These are phyloP conservation scores for Bicyclus anynana DNA, from an alignment of 1,140 invertebrate genomes.

Conservation along the genomic window DNA sequence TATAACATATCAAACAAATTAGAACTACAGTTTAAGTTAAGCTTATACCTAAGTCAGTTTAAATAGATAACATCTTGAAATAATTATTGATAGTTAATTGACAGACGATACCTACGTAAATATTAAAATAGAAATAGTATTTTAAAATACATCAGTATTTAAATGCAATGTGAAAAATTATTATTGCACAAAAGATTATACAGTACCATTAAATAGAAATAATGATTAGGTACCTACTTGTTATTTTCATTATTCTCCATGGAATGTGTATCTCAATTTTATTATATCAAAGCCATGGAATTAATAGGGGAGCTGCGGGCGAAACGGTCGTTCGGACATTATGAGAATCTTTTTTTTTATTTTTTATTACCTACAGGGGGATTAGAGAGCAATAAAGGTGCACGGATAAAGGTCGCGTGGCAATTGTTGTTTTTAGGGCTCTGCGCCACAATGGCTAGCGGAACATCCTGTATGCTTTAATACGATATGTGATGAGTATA, in stretches of 20 bases:
- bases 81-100: too few relatives aligned
- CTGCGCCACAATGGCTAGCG: not conserved
- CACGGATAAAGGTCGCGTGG: constrained; percentile 19
- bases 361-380: constrained; percentile 26
- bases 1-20: too few relatives aligned
- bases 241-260: not conserved
- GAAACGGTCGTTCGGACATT: constrained; percentile 27
- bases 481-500: not conserved
- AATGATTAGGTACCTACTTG: too few relatives aligned
- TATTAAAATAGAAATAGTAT: too few relatives aligned
- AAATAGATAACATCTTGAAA: too few relatives aligned
- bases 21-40: too few relatives aligned
- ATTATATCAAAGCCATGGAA: constrained; percentile 20
- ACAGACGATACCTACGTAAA: too few relatives aligned
- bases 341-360: constrained; percentile 25
- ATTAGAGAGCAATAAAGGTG: constrained; percentile 10
- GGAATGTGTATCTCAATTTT: not conserved
- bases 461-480: not conserved
- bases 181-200: too few relatives aligned
- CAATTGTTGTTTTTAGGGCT: constrained; percentile 12
- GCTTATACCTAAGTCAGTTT: too few relatives aligned
- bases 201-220: too few relatives aligned
- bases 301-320: constrained; percentile 27
- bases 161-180: too few relatives aligned
- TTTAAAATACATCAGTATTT: too few relatives aligned